Evolutionary conservation across 2,888 invertebrate genomes (phyloP).

Genomic region (Synanthedon vespiformis): DNA sequence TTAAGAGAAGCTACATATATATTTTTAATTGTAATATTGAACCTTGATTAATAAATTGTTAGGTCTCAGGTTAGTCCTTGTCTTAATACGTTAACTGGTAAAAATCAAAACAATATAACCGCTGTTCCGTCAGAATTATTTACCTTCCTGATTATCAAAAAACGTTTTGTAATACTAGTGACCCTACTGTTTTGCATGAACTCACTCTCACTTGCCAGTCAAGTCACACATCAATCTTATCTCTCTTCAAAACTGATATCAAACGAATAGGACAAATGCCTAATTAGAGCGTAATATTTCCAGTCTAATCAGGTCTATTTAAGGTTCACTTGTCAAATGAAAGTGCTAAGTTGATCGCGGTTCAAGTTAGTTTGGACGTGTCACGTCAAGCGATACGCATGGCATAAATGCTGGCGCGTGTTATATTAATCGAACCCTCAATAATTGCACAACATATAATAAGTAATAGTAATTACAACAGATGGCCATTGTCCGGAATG

Average conservation of each 20-base stretch:
- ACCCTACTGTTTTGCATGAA: not conserved
- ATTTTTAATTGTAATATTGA: too few species aligned
- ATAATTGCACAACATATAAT: conserved; percentile 54
- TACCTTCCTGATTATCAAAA: too few species aligned
- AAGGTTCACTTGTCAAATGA: not conserved
- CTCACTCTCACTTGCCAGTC: not conserved
- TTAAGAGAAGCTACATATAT: too few species aligned
- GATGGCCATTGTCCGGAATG: conserved; percentile 64
- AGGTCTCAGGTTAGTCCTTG: too few species aligned
- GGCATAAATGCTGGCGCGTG: conserved; percentile 32
- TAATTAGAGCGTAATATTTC: conserved; percentile 14
- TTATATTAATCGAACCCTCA: conserved; percentile 2
- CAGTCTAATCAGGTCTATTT: conserved; percentile 5
- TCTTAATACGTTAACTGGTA: too few species aligned
- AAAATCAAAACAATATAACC: too few species aligned
- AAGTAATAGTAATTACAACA: conserved; percentile 66
- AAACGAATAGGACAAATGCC: conserved; percentile 15
- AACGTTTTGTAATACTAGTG: too few species aligned
- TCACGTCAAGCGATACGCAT: conserved; percentile 10
- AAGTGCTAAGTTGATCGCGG: conserved; percentile 1
- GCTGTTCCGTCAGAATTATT: too few species aligned
- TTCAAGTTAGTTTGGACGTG: conserved; percentile 5
- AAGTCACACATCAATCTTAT: conserved; percentile 8
- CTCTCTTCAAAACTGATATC: conserved; percentile 11
- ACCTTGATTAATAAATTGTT: too few species aligned